Evolutionary conservation across 2,113 vertebrate species (phyloP).

Genomic region (Stigmatopora argus): DNA sequence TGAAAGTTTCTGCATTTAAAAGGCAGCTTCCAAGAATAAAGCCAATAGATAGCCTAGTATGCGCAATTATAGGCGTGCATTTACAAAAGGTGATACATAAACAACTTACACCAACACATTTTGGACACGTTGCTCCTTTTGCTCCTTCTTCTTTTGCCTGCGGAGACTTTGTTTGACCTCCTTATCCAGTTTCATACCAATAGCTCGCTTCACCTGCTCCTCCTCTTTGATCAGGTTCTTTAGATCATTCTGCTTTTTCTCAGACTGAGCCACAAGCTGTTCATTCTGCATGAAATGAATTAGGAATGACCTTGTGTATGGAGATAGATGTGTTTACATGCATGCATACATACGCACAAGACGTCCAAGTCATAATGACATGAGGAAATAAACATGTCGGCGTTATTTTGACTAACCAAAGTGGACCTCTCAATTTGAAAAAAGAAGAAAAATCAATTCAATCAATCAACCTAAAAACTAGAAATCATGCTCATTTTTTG

Average conservation of each 20-base stretch:
- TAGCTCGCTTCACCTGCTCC: conserved; percentile 58
- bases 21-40: neutral
- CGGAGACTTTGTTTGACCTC: conserved; percentile 68
- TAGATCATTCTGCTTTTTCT: conserved; percentile 69
- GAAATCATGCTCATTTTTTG: too few species aligned
- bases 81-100: neutral
- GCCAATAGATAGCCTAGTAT: too few species aligned
- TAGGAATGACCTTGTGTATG: too few species aligned
- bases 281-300: conserved; percentile 43
- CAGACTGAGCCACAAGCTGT: conserved; percentile 42
- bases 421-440: too few species aligned
- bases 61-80: too few species aligned
- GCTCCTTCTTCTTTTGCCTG: conserved; percentile 66
- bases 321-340: too few species aligned
- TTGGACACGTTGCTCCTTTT: conserved; percentile 65
- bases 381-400: too few species aligned
- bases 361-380: too few species aligned
- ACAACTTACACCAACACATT: conserved; percentile 56
- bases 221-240: conserved; percentile 65
- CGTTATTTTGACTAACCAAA: too few species aligned
- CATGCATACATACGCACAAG: too few species aligned
- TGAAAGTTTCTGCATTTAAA: neutral
- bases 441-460: too few species aligned
- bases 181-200: conserved; percentile 68
- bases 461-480: too few species aligned